phyloP scores from a whole-genome alignment of 2,113 vertebrate species.

The Charadrius vociferus region DNA sequence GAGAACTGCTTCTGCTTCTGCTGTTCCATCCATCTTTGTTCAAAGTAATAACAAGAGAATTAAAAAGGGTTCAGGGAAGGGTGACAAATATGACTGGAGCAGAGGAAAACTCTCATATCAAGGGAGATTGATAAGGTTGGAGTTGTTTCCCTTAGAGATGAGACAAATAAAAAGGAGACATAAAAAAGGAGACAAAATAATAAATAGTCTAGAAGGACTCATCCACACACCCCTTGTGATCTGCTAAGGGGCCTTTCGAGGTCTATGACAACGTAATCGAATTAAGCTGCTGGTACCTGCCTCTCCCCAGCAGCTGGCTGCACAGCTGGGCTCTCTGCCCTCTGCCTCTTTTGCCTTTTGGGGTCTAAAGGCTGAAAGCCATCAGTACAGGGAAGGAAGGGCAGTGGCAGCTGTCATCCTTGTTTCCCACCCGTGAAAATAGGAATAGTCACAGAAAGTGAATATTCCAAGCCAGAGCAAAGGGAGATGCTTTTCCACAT shows the following conservation, averaged over 20 bases:
- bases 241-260: background rate
- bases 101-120: background rate
- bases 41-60: slow-evolving; percentile 21
- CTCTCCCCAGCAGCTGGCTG: background rate
- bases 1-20: background rate
- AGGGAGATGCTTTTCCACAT: background rate
- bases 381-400: background rate
- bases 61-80: background rate
- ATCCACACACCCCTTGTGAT: background rate
- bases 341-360: background rate
- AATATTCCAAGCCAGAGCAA: background rate
- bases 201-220: background rate
- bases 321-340: background rate
- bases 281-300: background rate
- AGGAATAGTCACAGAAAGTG: background rate
- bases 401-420: background rate
- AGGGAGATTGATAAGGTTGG: background rate
- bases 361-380: background rate
- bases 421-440: background rate
- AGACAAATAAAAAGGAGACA: background rate
- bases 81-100: background rate
- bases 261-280: background rate
- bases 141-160: background rate
- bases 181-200: background rate
- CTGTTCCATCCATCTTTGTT: slow-evolving; percentile 18